Evolutionary conservation across 2,797 vertebrate genomes (phyloP).

Genomic region (Chiroxiphia lanceolata): DNA sequence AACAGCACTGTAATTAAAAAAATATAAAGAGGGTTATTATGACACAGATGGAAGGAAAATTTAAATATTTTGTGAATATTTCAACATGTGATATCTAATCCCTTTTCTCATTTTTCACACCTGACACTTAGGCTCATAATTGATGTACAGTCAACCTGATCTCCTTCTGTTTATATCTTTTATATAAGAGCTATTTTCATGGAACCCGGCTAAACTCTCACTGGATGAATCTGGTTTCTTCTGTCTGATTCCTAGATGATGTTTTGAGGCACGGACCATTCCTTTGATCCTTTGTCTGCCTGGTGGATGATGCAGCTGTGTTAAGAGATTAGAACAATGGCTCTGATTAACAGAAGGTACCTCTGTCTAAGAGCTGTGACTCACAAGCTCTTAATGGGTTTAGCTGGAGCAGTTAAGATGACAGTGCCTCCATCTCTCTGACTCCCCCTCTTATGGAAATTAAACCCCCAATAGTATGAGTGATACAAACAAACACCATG

Average conservation of each 20-base stretch:
- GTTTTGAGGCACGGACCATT: neutral
- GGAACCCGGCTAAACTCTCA: neutral
- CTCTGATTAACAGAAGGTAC: neutral
- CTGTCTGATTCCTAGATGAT: neutral
- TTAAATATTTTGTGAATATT: neutral
- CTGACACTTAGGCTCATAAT: neutral
- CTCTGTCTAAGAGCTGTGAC: conserved; percentile 1
- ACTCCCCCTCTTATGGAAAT: neutral
- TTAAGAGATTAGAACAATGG: conserved; percentile 10
- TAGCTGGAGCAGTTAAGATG: neutral
- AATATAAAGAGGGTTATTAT: neutral
- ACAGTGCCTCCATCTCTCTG: neutral
- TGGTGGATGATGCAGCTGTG: neutral
- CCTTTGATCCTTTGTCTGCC: neutral
- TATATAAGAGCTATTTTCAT: neutral
- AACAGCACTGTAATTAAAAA: neutral
- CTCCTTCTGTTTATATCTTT: neutral
- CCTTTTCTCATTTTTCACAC: neutral
- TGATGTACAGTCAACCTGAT: neutral
- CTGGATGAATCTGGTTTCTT: neutral
- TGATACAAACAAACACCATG: neutral
- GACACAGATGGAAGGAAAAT: neutral
- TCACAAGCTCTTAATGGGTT: neutral
- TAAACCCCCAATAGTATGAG: neutral
- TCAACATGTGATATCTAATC: neutral